These are phyloP conservation scores for Eretmochelys imbricata DNA, from an alignment of 2,113 vertebrate genomes.

Conservation along the genomic window DNA sequence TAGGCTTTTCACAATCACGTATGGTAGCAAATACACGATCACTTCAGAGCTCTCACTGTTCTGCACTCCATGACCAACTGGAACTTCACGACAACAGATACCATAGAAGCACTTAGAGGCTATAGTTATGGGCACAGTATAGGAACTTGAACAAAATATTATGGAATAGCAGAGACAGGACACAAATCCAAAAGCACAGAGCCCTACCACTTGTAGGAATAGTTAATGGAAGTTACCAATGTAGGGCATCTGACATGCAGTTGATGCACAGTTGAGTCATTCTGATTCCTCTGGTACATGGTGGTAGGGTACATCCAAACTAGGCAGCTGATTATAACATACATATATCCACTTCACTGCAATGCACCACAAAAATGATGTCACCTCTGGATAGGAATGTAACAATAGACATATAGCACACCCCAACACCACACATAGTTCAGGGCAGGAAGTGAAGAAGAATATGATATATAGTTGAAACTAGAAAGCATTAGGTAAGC, in stretches of 20 bases:
- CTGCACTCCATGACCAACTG: neutral
- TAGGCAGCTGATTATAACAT: neutral
- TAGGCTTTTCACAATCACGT: neutral
- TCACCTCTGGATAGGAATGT: too few species aligned
- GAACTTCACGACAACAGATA: neutral
- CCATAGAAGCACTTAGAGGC: neutral
- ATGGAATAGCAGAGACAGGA: neutral
- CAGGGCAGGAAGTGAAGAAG: neutral
- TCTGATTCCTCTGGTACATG: neutral
- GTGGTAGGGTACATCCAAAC: neutral
- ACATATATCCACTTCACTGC: too few species aligned
- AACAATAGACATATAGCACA: neutral
- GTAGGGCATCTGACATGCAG: neutral
- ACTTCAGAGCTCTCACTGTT: neutral
- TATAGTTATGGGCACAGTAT: neutral
- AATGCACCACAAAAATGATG: too few species aligned
- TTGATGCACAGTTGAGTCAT: neutral
- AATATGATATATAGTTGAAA: accelerated
- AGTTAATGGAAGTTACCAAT: neutral
- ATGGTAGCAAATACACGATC: neutral
- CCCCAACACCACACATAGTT: neutral
- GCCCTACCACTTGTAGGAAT: neutral
- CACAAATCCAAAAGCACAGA: neutral
- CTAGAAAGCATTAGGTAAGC: neutral
- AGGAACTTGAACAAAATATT: neutral